These are phyloP conservation scores for Zygogramma bicolorata DNA, from an alignment of 2,888 invertebrate genomes.

Conservation along the genomic window DNA sequence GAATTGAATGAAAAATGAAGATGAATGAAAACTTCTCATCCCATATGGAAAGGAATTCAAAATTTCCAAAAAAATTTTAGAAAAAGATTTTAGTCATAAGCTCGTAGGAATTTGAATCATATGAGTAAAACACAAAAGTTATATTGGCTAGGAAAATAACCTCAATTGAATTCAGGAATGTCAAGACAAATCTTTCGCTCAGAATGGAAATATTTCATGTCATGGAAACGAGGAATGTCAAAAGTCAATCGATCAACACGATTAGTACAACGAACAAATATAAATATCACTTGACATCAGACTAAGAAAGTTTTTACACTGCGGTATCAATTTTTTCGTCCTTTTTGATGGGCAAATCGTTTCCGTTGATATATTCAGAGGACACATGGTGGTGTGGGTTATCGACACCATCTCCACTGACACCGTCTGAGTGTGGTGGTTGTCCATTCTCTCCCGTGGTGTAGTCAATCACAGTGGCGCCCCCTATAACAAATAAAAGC, in stretches of 20 bases:
- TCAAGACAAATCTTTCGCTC: neutral
- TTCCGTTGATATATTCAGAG: conserved; percentile 72
- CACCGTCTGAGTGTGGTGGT: conserved; percentile 57
- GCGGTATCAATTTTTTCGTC: conserved; percentile 73
- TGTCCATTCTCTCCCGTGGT: conserved; percentile 61
- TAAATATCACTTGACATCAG: neutral
- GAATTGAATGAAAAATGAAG: too few relatives aligned
- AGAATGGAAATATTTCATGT: neutral
- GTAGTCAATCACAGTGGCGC: conserved; percentile 67
- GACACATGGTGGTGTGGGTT: conserved; percentile 70
- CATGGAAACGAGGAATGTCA: conserved; percentile 4
- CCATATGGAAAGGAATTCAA: too few relatives aligned
- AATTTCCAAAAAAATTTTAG: too few relatives aligned
- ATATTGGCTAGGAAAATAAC: neutral
- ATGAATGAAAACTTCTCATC: too few relatives aligned
- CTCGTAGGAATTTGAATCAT: too few relatives aligned
- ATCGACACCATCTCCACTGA: conserved; percentile 64
- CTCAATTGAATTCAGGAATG: neutral
- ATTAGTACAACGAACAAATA: neutral
- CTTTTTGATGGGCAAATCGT: conserved; percentile 69
- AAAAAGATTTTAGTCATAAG: too few relatives aligned
- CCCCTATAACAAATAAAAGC: conserved; percentile 65
- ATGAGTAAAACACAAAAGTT: neutral
- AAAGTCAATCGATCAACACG: neutral
- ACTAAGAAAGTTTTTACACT: conserved; percentile 65